Evolutionary conservation across 2,888 invertebrate species (phyloP), one percentile per base, ranked within the genome.

Genomic region (Hymenopus coronatus): DNA sequence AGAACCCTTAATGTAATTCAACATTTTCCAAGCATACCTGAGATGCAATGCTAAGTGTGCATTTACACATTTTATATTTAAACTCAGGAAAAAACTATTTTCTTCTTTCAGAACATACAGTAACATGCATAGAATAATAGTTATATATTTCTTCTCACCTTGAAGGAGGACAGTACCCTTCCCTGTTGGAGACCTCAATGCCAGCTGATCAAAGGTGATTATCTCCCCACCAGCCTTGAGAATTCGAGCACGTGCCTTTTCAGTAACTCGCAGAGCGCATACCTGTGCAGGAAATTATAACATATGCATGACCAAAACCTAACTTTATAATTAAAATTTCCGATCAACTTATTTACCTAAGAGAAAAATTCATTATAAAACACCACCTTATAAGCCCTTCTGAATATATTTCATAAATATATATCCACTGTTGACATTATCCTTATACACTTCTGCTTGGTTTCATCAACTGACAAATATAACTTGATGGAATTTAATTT

Each of bases 181-280:
- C 92, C 99, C 99, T 90, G 97, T 98, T 82, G 99, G 99, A 46
- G 99, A 95, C 91, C 96, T 96, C 89, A 98, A 94, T 82, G 99
- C 99, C 93, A 99, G 94, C 94, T 99, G 99, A 94, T 99, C 99
- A 92, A 99, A 99, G 14, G 99, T 99, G 91, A 99, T 95, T 91
- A 99, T 97, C 94, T 99, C 97, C 92, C 99, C 99, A 93, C 98
- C 98, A 93, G 98, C 98, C 94, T 98, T 98, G 93, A 99, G 94
- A 93, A 99, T 99, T 90, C 99, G 96, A 90, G 98, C 98, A 91
- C 99, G 96, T 87, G 99, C 99, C 92, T 97, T 97, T 92, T 98
- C 98, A 88, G 99, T 98, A 25, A 99, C 97, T 92, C 97, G 97
- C 89, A 99, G 95, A 90, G 99, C 99, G 93, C 98, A 98, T 9